phyloP scores from a whole-genome alignment of 1,140 invertebrate genomes.

The Rhagoletis pomonella region DNA sequence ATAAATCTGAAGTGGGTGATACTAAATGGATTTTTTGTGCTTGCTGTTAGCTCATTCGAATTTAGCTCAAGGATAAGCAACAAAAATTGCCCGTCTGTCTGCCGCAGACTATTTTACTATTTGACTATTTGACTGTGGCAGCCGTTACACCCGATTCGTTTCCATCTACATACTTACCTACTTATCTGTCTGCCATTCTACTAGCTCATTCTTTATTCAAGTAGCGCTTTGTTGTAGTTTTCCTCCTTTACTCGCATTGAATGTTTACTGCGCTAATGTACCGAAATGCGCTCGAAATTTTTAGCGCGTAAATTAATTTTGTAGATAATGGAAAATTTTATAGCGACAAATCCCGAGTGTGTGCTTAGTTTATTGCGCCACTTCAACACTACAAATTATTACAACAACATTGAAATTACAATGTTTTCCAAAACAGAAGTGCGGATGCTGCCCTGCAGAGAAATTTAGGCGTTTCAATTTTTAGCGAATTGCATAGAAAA shows the following conservation, averaged over 20 bases:
- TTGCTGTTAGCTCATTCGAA: background rate
- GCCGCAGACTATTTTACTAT: constrained; percentile 6
- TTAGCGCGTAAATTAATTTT: background rate
- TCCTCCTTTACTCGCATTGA: background rate
- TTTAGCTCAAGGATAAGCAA: background rate
- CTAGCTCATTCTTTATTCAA: background rate
- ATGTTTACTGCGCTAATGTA: background rate
- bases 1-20: background rate
- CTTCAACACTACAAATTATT: background rate
- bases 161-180: background rate
- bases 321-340: background rate
- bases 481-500: no score
- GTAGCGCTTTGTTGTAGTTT: background rate
- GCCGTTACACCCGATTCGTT: background rate
- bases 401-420: background rate
- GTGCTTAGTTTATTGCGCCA: constrained; percentile 11
- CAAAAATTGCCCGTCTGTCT: constrained; percentile 2
- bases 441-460: no score
- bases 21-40: constrained; percentile 5
- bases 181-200: background rate
- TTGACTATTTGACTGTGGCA: constrained; percentile 25
- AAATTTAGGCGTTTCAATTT: no score
- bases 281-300: background rate
- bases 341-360: background rate
- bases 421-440: no score